Evolutionary conservation across 2,888 invertebrate species (phyloP), one percentile per base, ranked within the genome.

Genomic region (Polyploca ridens): DNA sequence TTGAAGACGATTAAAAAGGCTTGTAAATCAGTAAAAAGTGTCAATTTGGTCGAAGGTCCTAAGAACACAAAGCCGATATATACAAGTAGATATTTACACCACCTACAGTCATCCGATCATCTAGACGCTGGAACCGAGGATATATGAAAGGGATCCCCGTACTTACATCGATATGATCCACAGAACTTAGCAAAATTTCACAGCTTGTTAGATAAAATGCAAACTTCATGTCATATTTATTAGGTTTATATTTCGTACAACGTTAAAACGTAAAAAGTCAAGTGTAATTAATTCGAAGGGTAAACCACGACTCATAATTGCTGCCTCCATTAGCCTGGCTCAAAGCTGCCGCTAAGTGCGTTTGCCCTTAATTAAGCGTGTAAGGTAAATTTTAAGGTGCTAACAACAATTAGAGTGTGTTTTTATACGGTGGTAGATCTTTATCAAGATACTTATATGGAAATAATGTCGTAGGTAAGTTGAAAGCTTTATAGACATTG

Each of bases 301-400:
- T 14, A n/a, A 7, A 46, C 46, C 46, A n/a, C 46, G n/a, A 46
- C 6, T 46, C n/a, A 46, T 46, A 46, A 46, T 46, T 46, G n/a
- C 46, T 41, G 13, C 46, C 46, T 46, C 46, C 46, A 46, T 46
- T 46, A 46, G 46, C 46, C 46, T 44, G 46, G 46, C 46, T n/a
- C 46, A 46, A 46, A n/a, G 14, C 44, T 44, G 44, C 44, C 54
- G 54, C 38, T 58, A 63, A 63, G 63, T 63, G 63, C 33, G 63
- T 63, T 63, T 62, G 49, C 54, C 54, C 19, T 63, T 63, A 63
- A 63, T 58, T 63, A 63, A 63, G 57, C 27, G 44, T 38, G 58
- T 33, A 58, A 35, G 33, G 16, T 2, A 16, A n/a, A 60, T 38
- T 60, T n/a, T n/a, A n/a, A 46, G 35, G 60, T 33, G 41, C 38